These are phyloP conservation scores for Varanus salvator DNA, from an alignment of 2,113 vertebrate species.

Conservation along the genomic window DNA sequence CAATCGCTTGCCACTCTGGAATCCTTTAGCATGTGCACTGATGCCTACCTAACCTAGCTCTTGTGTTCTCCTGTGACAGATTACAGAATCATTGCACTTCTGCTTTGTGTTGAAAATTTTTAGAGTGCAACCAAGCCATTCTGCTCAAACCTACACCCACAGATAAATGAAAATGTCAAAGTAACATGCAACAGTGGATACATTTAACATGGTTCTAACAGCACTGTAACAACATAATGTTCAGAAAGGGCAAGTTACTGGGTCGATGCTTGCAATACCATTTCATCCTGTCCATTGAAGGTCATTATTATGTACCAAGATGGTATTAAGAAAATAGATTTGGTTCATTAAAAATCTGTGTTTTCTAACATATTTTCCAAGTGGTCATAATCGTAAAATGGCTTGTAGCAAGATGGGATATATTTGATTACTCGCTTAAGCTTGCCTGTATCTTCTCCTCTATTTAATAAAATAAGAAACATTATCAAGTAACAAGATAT, in stretches of 20 bases:
- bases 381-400: background rate
- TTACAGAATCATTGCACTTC: background rate
- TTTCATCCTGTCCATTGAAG: background rate
- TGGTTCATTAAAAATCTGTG: background rate
- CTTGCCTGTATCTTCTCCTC: background rate
- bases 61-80: background rate
- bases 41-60: background rate
- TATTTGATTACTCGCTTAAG: background rate
- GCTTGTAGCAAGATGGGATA: background rate
- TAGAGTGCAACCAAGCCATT: too few relatives aligned
- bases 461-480: background rate
- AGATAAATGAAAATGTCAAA: background rate
- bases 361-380: background rate
- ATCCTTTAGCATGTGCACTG: background rate
- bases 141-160: too few relatives aligned
- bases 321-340: background rate
- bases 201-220: background rate
- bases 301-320: background rate
- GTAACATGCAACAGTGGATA: background rate
- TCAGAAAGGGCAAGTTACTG: background rate
- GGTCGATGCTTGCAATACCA: background rate
- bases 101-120: background rate
- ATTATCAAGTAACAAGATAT: background rate
- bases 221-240: background rate
- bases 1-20: background rate